A percentile compares a stretch with the other conserved stretches of the same genome.
Evolutionary conservation across 2,113 vertebrate genomes (phyloP).

Genomic region (Cyanistes caeruleus): DNA sequence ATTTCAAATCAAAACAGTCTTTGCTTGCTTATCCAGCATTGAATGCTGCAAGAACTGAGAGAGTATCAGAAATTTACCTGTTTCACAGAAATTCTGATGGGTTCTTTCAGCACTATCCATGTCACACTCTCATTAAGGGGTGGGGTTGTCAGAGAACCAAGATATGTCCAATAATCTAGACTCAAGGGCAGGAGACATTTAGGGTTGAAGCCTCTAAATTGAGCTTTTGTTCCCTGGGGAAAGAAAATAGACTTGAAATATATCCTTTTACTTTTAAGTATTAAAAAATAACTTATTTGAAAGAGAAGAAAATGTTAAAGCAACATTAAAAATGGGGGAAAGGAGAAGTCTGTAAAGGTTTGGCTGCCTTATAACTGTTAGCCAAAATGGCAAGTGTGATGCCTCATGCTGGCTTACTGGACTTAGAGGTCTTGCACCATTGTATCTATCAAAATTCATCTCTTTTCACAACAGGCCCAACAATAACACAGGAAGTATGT

Average conservation of each 20-base stretch:
- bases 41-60: background rate
- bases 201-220: constrained; percentile 91
- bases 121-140: constrained; percentile 92
- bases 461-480: background rate
- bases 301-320: background rate
- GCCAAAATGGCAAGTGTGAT: background rate
- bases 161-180: constrained; percentile 93
- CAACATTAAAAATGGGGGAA: background rate
- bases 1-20: background rate
- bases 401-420: background rate
- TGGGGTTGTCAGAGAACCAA: constrained; percentile 92
- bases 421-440: background rate
- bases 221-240: constrained; percentile 83
- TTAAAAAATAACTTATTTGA: background rate
- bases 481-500: background rate
- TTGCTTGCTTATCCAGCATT: background rate
- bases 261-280: background rate
- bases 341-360: background rate
- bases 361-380: background rate
- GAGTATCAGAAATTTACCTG: constrained; percentile 79
- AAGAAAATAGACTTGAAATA: background rate
- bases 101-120: constrained; percentile 92
- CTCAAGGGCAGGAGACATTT: constrained; percentile 90
- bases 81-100: constrained; percentile 88
- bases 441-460: background rate